Percentiles rank a stretch among this genome's conserved stretches.
Conservation (phyloP, 2,888 invertebrate genomes). For the Agriopis aurantiaria region DNA sequence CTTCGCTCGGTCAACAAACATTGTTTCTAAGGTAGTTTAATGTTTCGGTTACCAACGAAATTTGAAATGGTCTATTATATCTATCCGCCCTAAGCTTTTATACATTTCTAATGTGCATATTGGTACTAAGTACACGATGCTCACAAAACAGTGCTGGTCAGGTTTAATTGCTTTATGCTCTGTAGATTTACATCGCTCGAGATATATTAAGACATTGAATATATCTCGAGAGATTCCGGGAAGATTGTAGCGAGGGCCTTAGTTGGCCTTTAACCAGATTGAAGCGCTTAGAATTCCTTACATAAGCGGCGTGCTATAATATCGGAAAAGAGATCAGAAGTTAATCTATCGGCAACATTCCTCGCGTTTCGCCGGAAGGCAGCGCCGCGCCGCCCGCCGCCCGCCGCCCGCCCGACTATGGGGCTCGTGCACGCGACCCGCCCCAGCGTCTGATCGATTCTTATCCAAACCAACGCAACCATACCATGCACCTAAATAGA, state of each 20-base stretch:
- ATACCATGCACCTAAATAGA: constrained; percentile 63
- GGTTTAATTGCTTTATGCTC: constrained; percentile 10
- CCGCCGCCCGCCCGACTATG: constrained; percentile 60
- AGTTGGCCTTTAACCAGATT: constrained; percentile 81
- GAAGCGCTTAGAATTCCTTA: constrained; percentile 83
- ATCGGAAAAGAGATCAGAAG: constrained; percentile 86
- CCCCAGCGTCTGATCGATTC: constrained; percentile 77
- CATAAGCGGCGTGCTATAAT: constrained; percentile 82
- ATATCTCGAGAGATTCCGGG: constrained; percentile 47
- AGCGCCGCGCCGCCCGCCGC: constrained; percentile 64
- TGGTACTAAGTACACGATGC: background rate
- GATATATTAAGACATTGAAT: constrained; percentile 43
- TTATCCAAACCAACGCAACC: constrained; percentile 72
- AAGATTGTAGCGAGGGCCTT: constrained; percentile 67
- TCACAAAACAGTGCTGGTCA: background rate
- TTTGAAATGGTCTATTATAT: background rate
- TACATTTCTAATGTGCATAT: too few species aligned
- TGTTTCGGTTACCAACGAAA: background rate
- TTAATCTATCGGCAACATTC: constrained; percentile 86
- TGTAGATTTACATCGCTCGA: constrained; percentile 35
- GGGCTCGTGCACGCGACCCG: constrained; percentile 75
- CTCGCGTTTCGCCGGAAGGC: constrained; percentile 85
- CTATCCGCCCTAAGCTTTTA: too few species aligned
- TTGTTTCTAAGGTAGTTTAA: background rate
- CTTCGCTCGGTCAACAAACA: too few species aligned